phyloP scores from a whole-genome alignment of 2,113 vertebrate genomes.

The Ahaetulla prasina region DNA sequence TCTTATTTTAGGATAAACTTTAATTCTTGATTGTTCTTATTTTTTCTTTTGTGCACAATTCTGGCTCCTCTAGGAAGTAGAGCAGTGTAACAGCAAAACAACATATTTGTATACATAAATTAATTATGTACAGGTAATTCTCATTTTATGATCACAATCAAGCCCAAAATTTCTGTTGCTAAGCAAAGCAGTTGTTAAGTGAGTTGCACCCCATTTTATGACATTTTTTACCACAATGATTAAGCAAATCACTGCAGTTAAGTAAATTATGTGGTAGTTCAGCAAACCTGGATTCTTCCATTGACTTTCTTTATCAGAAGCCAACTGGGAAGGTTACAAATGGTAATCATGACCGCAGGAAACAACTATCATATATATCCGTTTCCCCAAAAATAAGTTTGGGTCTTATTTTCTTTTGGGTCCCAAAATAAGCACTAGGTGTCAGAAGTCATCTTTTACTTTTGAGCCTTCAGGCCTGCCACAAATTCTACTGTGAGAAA shows the following conservation, averaged over 20 bases:
- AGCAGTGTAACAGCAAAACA: not conserved
- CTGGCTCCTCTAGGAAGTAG: not conserved
- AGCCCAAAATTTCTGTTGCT: not conserved
- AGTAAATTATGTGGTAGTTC: not conserved
- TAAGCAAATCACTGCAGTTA: not conserved
- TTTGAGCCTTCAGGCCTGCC: no score
- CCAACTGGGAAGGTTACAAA: not conserved
- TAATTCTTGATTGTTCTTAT: not conserved
- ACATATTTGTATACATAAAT: not conserved
- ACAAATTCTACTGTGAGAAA: no score
- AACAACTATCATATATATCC: not conserved
- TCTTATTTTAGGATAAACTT: not conserved
- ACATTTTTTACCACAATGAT: not conserved
- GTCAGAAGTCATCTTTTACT: no score
- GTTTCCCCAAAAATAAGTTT: no score
- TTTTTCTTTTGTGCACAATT: not conserved
- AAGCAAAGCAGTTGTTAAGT: not conserved
- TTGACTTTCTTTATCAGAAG: not conserved
- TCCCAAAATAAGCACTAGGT: no score
- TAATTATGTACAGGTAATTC: not conserved
- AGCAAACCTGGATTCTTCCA: not conserved
- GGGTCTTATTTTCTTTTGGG: no score
- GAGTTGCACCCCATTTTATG: not conserved
- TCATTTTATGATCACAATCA: not conserved
- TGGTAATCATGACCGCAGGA: not conserved